phyloP scores from a whole-genome alignment of 2,113 vertebrate genomes.

The Cranoglanis bouderius region DNA sequence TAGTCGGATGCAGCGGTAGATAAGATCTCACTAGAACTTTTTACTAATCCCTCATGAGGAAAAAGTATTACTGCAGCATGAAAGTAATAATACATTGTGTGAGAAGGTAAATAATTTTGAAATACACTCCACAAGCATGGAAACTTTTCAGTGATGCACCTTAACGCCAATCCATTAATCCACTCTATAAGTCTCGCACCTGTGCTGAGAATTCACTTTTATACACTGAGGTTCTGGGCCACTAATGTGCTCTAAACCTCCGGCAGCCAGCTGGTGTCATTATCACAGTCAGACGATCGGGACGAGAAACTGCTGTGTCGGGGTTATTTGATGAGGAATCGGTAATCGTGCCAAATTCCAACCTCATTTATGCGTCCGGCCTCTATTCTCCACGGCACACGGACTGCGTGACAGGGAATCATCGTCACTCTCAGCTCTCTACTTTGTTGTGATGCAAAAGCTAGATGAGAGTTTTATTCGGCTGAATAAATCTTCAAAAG shows the following conservation, averaged over 20 bases:
- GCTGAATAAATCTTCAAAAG: not conserved
- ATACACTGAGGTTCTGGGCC: not conserved
- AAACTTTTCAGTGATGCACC: not conserved
- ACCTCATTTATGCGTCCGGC: not conserved
- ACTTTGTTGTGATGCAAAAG: not conserved
- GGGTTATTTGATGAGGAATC: slow-evolving; percentile 6
- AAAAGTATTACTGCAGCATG: not conserved
- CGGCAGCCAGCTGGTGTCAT: not conserved
- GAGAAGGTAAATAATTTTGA: not conserved
- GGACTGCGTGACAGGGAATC: not conserved
- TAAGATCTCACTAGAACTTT: not conserved
- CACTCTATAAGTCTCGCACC: not conserved
- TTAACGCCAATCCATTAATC: not conserved
- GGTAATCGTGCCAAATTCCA: not conserved
- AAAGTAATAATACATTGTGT: not conserved
- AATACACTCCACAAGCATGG: not conserved
- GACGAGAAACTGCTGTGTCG: not conserved
- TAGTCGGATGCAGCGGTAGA: not conserved
- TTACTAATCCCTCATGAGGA: not conserved
- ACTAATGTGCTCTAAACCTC: not conserved
- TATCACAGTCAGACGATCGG: not conserved
- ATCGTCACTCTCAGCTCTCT: not conserved
- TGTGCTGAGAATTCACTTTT: not conserved
- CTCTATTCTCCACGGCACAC: not conserved
- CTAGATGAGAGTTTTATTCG: not conserved